These are phyloP conservation scores for Pocota personata DNA, from an alignment of 2,888 invertebrate species.

Conservation along the genomic window DNA sequence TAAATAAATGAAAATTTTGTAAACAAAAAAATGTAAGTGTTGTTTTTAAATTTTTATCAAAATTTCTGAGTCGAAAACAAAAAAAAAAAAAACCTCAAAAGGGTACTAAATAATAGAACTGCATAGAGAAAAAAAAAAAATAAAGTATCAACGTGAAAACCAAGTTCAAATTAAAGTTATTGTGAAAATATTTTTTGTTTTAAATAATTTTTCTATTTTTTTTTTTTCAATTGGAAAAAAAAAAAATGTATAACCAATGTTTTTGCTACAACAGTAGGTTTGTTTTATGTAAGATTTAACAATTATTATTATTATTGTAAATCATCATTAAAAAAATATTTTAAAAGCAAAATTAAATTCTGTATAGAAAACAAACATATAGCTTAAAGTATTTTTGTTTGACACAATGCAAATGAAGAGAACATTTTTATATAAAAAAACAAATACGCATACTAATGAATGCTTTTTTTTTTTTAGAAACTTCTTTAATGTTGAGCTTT, in stretches of 20 bases:
- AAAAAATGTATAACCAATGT: conserved; percentile 16
- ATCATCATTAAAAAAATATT: conserved; percentile 21
- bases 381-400: conserved; percentile 18
- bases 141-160: conserved; percentile 47
- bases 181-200: conserved; percentile 7
- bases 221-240: neutral
- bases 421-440: no score
- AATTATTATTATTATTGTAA: conserved; percentile 25
- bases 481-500: no score
- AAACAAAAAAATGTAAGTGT: neutral
- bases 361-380: conserved; percentile 44
- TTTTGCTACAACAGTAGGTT: neutral
- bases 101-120: neutral
- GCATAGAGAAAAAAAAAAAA: neutral
- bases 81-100: neutral
- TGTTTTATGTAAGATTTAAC: conserved; percentile 45
- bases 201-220: conserved; percentile 12
- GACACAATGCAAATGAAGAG: neutral
- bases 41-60: neutral
- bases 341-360: conserved; percentile 15
- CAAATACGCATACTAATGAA: no score
- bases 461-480: no score
- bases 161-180: conserved; percentile 65
- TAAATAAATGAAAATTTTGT: conserved; percentile 8
- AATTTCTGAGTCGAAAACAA: neutral